phyloP scores from a whole-genome alignment of 2,113 vertebrate species.

The Ardeotis arabs region DNA sequence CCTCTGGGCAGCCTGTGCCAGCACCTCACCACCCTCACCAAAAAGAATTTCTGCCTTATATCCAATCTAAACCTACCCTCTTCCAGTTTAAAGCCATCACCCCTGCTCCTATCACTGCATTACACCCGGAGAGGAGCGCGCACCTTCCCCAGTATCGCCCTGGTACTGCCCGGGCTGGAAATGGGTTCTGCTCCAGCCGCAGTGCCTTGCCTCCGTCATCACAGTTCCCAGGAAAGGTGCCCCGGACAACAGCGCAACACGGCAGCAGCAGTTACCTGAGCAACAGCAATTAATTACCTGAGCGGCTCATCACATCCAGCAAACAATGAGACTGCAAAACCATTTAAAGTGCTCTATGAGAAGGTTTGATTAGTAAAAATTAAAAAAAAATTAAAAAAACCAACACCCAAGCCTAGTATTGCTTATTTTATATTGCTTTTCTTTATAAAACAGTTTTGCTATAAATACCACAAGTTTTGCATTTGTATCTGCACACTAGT shows the following conservation, averaged over 20 bases:
- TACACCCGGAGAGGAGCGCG: background rate
- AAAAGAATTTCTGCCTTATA: no score
- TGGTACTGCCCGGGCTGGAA: background rate
- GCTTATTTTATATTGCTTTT: background rate
- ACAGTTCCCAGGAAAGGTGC: background rate
- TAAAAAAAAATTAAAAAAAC: background rate
- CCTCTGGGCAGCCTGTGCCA: no score
- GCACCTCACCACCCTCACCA: no score
- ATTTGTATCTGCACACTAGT: background rate
- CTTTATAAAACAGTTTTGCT: background rate
- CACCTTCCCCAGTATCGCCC: background rate
- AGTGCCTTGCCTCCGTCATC: accelerated
- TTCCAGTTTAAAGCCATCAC: no score
- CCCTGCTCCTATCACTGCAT: no score
- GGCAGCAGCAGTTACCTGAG: background rate
- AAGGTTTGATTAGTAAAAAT: background rate
- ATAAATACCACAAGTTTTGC: background rate
- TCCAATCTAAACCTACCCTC: no score
- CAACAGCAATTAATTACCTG: background rate
- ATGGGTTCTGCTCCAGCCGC: background rate
- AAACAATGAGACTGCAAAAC: background rate
- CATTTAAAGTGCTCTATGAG: accelerated
- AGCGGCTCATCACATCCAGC: background rate
- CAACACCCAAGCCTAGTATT: no score
- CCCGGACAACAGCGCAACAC: accelerated